Evolutionary conservation across 1,140 invertebrate genomes (phyloP).

Genomic region (Cepaea nemoralis): DNA sequence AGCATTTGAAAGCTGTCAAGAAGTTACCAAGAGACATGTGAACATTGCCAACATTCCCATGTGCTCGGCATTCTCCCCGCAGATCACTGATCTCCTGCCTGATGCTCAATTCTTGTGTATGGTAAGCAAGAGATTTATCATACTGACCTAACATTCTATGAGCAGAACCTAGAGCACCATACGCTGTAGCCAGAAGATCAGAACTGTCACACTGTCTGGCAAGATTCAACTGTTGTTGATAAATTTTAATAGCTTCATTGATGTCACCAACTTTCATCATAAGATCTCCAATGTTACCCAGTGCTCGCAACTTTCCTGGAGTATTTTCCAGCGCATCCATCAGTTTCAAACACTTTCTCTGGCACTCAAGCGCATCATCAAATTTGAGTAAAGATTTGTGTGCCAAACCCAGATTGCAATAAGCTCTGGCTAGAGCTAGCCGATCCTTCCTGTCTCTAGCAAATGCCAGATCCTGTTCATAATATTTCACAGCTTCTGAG

Average conservation of each 20-base stretch:
- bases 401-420: conserved; percentile 89
- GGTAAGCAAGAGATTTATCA: conserved; percentile 84
- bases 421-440: conserved; percentile 90
- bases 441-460: conserved; percentile 94
- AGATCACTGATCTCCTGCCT: conserved; percentile 77
- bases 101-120: conserved; percentile 88
- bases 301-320: conserved; percentile 88
- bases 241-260: conserved; percentile 90
- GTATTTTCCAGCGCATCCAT: conserved; percentile 81
- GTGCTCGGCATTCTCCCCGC: conserved; percentile 84
- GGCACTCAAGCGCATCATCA: conserved; percentile 87
- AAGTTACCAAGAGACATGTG: conserved; percentile 89
- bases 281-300: conserved; percentile 90
- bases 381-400: conserved; percentile 88
- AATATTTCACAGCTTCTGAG: conserved; percentile 92
- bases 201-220: conserved; percentile 85
- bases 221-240: conserved; percentile 90
- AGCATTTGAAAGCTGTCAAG: conserved; percentile 92
- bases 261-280: conserved; percentile 81
- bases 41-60: conserved; percentile 88
- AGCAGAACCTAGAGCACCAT: conserved; percentile 87
- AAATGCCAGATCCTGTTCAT: conserved; percentile 93
- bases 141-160: conserved; percentile 90
- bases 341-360: conserved; percentile 86
- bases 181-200: conserved; percentile 87